Conservation (phyloP, 1,140 invertebrate species). For the Zaprionus vittiger region DNA sequence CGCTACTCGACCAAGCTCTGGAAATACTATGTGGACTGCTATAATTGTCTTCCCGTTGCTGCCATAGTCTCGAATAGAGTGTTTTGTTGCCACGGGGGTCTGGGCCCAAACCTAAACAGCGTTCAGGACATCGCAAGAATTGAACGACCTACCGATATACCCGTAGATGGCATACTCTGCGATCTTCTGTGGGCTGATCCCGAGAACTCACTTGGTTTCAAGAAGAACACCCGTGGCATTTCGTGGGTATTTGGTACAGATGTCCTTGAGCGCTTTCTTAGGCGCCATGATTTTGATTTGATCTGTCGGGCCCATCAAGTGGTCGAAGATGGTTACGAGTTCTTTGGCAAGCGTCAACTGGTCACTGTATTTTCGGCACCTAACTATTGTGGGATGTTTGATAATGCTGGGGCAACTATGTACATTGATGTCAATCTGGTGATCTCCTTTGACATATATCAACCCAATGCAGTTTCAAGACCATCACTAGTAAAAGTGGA, state of each 20-base stretch:
- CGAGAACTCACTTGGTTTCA: slow-evolving; percentile 95
- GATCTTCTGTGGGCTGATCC: slow-evolving; percentile 99
- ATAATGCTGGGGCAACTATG: slow-evolving; percentile 99
- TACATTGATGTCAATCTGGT: slow-evolving; percentile 98
- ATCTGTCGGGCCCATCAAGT: slow-evolving; percentile 98
- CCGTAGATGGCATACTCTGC: slow-evolving; percentile 95
- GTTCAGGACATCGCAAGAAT: slow-evolving; percentile 95
- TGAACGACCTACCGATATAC: slow-evolving; percentile 95
- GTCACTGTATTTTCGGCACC: slow-evolving; percentile 96
- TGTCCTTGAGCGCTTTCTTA: slow-evolving; percentile 95
- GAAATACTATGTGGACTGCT: slow-evolving; percentile 96
- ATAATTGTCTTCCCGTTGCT: slow-evolving; percentile 97
- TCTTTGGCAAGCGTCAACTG: slow-evolving; percentile 98
- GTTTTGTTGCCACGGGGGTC: slow-evolving; percentile 97
- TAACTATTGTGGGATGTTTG: slow-evolving; percentile 97
- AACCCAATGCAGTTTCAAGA: not conserved
- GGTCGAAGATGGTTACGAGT: slow-evolving; percentile 99
- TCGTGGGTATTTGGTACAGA: slow-evolving; percentile 97
- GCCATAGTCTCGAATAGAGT: slow-evolving; percentile 98
- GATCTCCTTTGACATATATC: slow-evolving; percentile 91
- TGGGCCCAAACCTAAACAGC: slow-evolving; percentile 93
- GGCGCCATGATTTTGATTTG: slow-evolving; percentile 96
- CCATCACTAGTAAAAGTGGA: not conserved
- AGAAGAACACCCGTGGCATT: slow-evolving; percentile 97
- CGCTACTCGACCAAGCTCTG: slow-evolving; percentile 98